phyloP scores from a whole-genome alignment of 2,888 invertebrate species.

The Steinernema scapterisci region DNA sequence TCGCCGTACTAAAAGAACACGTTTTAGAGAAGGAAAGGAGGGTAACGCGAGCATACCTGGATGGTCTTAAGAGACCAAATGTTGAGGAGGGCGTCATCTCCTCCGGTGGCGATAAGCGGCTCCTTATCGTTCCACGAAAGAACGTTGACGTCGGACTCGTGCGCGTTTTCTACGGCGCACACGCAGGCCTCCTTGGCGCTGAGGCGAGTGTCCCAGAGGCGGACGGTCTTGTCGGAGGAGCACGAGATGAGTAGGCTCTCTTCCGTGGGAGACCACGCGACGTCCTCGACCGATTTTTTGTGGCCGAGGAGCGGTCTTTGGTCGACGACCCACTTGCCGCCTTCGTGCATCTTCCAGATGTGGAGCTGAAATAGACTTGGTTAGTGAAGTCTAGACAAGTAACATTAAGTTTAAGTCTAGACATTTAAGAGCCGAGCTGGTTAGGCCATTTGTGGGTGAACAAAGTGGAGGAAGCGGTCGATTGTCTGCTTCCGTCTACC shows the following conservation, averaged over 20 bases:
- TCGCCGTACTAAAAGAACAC: slow-evolving; percentile 71
- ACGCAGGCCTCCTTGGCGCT: slow-evolving; percentile 87
- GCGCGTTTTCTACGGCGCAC: slow-evolving; percentile 83
- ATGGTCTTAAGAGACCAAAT: slow-evolving; percentile 94
- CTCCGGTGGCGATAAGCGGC: slow-evolving; percentile 86
- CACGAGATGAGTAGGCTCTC: slow-evolving; percentile 76
- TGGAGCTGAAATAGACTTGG: slow-evolving; percentile 81
- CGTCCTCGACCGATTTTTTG: slow-evolving; percentile 89
- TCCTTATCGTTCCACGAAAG: slow-evolving; percentile 88
- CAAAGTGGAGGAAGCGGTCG: too few species aligned
- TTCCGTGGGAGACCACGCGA: slow-evolving; percentile 98
- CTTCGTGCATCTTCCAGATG: slow-evolving; percentile 84
- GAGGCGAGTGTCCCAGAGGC: slow-evolving; percentile 92
- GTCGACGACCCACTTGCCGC: slow-evolving; percentile 84
- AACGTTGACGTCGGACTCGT: slow-evolving; percentile 91
- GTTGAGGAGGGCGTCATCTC: slow-evolving; percentile 91
- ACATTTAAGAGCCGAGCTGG: too few species aligned
- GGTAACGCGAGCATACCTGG: slow-evolving; percentile 70
- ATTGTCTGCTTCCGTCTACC: too few species aligned
- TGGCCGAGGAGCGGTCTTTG: slow-evolving; percentile 86
- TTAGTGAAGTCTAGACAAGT: too few species aligned
- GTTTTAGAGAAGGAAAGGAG: background rate
- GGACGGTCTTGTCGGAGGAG: slow-evolving; percentile 74
- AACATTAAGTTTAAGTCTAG: too few species aligned
- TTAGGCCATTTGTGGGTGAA: too few species aligned